These are phyloP conservation scores for Hemiprocne comata DNA, from an alignment of 2,113 vertebrate species.

Conservation along the genomic window DNA sequence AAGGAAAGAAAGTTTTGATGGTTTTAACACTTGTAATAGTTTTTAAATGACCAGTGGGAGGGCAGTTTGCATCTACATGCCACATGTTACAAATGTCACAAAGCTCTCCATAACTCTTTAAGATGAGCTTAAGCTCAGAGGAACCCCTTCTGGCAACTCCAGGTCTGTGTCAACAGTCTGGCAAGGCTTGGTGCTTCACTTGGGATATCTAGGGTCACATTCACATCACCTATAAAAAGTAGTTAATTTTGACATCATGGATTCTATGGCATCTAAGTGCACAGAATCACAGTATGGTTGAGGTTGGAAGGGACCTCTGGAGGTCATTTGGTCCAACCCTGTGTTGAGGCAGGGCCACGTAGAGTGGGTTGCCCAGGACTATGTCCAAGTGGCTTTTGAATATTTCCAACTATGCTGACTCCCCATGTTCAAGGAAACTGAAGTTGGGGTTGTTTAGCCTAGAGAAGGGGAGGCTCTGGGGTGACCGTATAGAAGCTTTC, in stretches of 20 bases:
- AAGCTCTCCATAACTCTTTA: not conserved
- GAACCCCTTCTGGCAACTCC: not conserved
- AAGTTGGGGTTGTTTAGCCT: too few relatives aligned
- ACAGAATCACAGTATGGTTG: not conserved
- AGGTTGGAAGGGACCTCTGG: not conserved
- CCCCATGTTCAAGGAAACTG: not conserved
- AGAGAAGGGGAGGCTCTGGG: too few relatives aligned
- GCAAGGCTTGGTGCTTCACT: not conserved
- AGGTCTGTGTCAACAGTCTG: not conserved
- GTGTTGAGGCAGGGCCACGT: accelerated
- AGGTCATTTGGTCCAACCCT: accelerated
- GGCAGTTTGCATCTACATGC: not conserved
- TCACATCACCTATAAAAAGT: not conserved
- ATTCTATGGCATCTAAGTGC: not conserved
- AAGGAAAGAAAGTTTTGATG: not conserved
- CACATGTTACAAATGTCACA: not conserved
- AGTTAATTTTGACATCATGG: not conserved
- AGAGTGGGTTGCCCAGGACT: not conserved
- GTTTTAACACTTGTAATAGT: not conserved
- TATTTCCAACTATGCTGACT: not conserved
- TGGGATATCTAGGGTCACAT: not conserved
- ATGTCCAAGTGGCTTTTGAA: not conserved
- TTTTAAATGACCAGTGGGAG: not conserved
- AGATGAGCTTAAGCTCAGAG: not conserved
- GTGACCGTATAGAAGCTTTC: too few relatives aligned